Evolutionary conservation across 30 jellyfish, hydroid and myxozoan genomes (phyloP).

Genomic region (Phacellophora camtschatica): DNA sequence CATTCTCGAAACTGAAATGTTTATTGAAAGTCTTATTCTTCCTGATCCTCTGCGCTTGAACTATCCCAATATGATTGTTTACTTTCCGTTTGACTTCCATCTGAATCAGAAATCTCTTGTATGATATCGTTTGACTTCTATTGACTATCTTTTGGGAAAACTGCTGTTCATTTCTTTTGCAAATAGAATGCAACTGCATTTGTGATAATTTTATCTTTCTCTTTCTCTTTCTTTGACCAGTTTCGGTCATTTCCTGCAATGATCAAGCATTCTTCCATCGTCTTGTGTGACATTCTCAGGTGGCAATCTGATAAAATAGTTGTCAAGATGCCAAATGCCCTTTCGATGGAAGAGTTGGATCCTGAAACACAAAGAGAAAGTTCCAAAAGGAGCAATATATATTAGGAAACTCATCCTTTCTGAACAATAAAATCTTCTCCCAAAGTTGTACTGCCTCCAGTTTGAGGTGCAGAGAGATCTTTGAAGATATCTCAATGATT

Average conservation of each 20-base stretch:
- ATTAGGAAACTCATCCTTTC: constrained; percentile 29
- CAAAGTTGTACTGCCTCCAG: constrained; percentile 48
- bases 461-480: constrained; percentile 34
- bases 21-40: too few species aligned
- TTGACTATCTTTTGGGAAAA: too few species aligned
- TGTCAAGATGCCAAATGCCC: constrained; percentile 23
- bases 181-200: constrained; percentile 14
- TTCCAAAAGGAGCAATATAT: constrained; percentile 7
- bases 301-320: constrained; percentile 26
- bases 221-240: constrained; percentile 24
- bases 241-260: constrained; percentile 39
- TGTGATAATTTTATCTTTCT: constrained; percentile 14
- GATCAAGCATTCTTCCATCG: constrained; percentile 18
- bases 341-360: constrained; percentile 24
- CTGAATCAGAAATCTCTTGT: too few species aligned
- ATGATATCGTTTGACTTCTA: too few species aligned
- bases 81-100: too few species aligned
- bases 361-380: constrained; percentile 45
- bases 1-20: too few species aligned
- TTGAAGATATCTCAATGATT: constrained; percentile 10
- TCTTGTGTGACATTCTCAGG: constrained; percentile 36
- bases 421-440: constrained; percentile 20
- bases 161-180: constrained; percentile 15
- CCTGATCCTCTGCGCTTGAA: too few species aligned
- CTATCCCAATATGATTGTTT: too few species aligned